phyloP scores from a whole-genome alignment of 2,113 vertebrate genomes.

The Clupea harengus region DNA sequence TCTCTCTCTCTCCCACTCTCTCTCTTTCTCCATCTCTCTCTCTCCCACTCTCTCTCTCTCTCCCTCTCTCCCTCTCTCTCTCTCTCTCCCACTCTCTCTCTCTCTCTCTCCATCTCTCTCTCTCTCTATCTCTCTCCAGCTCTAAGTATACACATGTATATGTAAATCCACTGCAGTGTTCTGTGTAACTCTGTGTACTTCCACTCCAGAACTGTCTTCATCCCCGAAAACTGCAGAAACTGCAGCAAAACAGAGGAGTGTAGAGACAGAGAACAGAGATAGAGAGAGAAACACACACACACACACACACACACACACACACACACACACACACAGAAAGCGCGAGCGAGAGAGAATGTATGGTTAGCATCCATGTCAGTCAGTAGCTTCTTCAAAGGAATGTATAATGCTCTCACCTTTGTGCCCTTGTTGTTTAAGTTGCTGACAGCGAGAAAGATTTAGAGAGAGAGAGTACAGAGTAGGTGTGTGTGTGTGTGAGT shows the following conservation, averaged over 20 bases:
- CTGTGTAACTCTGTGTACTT: not conserved
- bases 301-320: not conserved
- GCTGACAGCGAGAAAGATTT: not conserved
- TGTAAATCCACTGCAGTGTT: conserved; percentile 8
- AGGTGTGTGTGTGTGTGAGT: not conserved
- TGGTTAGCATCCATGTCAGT: not conserved
- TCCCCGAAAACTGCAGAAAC: not conserved
- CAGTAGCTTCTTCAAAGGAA: not conserved
- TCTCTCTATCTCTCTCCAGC: not conserved
- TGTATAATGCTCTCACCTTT: not conserved
- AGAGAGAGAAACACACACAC: not conserved
- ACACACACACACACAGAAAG: not conserved
- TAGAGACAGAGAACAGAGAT: not conserved
- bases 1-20: too few species aligned
- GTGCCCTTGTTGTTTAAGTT: not conserved
- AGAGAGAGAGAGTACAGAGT: not conserved
- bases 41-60: conserved; percentile 15
- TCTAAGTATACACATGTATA: not conserved
- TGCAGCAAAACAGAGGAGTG: not conserved
- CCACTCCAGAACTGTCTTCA: not conserved
- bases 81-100: conserved; percentile 5
- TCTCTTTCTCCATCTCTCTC: not conserved
- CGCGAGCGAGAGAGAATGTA: not conserved
- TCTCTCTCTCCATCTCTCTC: not conserved
- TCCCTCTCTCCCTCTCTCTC: conserved; percentile 17